These are phyloP conservation scores for Galeopsomyia nigrocyanea DNA, from an alignment of 2,888 invertebrate genomes.

Conservation along the genomic window DNA sequence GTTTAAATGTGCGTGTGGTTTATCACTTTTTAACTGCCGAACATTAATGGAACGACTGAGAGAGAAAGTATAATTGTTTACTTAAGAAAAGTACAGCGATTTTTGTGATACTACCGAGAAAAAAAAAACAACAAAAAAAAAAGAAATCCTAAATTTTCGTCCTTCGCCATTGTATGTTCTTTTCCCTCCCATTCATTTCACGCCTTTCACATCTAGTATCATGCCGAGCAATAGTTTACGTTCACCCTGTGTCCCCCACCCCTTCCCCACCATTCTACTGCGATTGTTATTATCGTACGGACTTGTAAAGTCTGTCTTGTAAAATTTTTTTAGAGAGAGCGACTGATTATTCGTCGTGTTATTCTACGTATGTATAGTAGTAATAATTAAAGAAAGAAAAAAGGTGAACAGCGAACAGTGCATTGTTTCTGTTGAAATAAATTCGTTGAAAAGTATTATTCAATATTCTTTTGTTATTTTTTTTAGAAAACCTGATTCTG, in stretches of 20 bases:
- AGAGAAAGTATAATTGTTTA: conserved; percentile 18
- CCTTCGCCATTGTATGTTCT: conserved; percentile 45
- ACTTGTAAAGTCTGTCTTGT: conserved; percentile 62
- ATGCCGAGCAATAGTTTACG: conserved; percentile 40
- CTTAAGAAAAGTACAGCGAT: conserved; percentile 52
- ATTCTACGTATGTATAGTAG: conserved; percentile 63
- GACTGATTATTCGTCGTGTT: conserved; percentile 60
- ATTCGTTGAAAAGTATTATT: conserved; percentile 65
- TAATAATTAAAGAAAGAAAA: conserved; percentile 59
- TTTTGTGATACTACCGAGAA: conserved; percentile 62
- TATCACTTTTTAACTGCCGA: conserved; percentile 41
- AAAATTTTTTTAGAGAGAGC: conserved; percentile 62
- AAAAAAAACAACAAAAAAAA: conserved; percentile 39
- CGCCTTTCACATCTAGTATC: conserved; percentile 43
- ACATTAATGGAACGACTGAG: neutral
- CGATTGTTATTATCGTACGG: conserved; percentile 47
- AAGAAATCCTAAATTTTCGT: conserved; percentile 53
- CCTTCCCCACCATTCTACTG: conserved; percentile 15
- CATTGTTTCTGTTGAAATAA: conserved; percentile 68
- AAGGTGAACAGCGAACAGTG: conserved; percentile 65
- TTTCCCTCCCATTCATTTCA: conserved; percentile 32
- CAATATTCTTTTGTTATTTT: too few species aligned
- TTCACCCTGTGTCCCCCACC: conserved; percentile 30
- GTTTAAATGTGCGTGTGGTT: conserved; percentile 42
- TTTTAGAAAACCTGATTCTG: too few species aligned